phyloP scores from a whole-genome alignment of 2,113 vertebrate genomes.

The Martes martes region DNA sequence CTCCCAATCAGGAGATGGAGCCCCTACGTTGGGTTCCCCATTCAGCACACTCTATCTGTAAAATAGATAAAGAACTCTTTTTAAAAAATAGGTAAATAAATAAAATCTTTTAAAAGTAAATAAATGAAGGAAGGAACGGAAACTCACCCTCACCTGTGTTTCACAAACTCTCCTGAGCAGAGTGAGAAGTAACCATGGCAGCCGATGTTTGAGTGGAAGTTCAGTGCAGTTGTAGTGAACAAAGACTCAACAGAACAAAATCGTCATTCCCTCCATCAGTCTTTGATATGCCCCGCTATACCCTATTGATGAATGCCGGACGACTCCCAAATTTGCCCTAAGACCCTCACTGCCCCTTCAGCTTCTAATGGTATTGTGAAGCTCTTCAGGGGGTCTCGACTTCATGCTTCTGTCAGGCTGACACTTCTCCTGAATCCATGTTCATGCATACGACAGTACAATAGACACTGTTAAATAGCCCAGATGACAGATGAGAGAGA shows the following conservation, averaged over 20 bases:
- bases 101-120: neutral
- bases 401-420: constrained; percentile 48
- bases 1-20: neutral
- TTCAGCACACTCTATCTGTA: neutral
- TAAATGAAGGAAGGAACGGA: neutral
- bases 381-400: constrained; percentile 46
- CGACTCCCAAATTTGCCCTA: constrained; percentile 49
- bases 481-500: constrained; percentile 45
- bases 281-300: constrained; percentile 53
- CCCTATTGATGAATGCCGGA: constrained; percentile 27
- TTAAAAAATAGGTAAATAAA: neutral
- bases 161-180: neutral
- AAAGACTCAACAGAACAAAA: constrained; percentile 22
- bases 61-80: neutral
- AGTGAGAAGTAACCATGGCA: neutral
- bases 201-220: constrained; percentile 29
- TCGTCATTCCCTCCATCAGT: neutral
- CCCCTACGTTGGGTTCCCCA: neutral
- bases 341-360: constrained; percentile 2
- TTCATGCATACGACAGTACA: constrained; percentile 38
- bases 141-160: neutral
- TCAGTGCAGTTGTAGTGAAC: constrained; percentile 46
- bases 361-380: constrained; percentile 44
- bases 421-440: constrained; percentile 34
- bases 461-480: constrained; percentile 46